These are phyloP conservation scores for Ormia ochracea DNA, from an alignment of 2,888 invertebrate species.

Conservation along the genomic window DNA sequence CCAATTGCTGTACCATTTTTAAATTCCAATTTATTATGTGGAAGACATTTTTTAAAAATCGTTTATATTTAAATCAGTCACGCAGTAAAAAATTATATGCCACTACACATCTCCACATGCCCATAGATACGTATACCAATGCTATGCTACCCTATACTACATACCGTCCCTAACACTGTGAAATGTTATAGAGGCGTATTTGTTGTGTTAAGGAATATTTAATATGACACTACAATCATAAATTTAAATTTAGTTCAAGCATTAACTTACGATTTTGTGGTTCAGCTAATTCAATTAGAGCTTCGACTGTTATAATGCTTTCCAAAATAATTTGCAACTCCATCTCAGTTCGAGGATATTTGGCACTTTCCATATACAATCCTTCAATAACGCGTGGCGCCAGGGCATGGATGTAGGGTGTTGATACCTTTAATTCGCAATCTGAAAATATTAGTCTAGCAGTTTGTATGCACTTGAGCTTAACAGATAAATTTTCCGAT, in stretches of 20 bases:
- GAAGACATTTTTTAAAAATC: too few species aligned
- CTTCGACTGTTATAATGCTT: conserved; percentile 85
- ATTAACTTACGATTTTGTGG: conserved; percentile 85
- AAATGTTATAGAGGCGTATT: neutral
- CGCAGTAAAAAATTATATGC: too few species aligned
- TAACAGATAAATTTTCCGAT: conserved; percentile 82
- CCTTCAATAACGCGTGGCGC: conserved; percentile 88
- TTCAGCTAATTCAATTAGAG: conserved; percentile 84
- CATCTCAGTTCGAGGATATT: conserved; percentile 81
- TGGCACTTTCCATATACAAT: conserved; percentile 82
- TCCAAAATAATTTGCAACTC: conserved; percentile 85
- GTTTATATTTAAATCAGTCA: too few species aligned
- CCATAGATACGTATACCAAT: too few species aligned
- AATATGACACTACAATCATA: neutral
- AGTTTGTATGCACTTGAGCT: conserved; percentile 87
- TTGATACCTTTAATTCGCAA: conserved; percentile 83
- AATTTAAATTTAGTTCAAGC: neutral
- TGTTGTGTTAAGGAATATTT: neutral
- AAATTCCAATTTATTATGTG: too few species aligned
- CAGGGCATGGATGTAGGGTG: conserved; percentile 88
- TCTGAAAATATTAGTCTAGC: conserved; percentile 86
- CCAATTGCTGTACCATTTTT: too few species aligned
- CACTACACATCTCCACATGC: too few species aligned
- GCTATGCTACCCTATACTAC: too few species aligned
- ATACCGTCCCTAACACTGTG: neutral